These are phyloP conservation scores for Elaphurus davidianus DNA, from an alignment of 2,113 vertebrate genomes.

Conservation along the genomic window DNA sequence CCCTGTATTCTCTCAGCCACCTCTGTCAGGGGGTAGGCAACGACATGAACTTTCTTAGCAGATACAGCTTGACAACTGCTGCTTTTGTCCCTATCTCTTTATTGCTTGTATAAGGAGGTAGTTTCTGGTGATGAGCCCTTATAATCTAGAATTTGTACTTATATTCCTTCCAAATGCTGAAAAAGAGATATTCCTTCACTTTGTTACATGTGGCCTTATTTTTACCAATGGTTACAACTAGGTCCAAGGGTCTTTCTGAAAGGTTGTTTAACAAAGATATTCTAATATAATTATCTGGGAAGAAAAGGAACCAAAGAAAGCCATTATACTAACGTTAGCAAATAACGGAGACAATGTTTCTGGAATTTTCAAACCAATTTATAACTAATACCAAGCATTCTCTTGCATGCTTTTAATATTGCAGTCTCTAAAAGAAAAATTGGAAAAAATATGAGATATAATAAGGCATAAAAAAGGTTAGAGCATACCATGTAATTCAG, in stretches of 20 bases:
- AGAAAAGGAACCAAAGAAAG: constrained; percentile 46
- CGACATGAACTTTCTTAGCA: background rate
- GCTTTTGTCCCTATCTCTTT: background rate
- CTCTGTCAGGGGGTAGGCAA: background rate
- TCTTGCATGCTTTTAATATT: background rate
- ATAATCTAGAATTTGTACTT: background rate
- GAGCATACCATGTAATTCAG: background rate
- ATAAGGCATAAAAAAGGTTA: background rate
- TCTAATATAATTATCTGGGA: constrained; percentile 46
- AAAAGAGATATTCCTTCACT: background rate
- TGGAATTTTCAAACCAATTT: constrained; percentile 43
- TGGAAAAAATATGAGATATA: constrained; percentile 21
- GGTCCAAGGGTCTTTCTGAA: background rate
- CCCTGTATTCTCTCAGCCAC: fast-evolving
- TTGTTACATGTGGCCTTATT: background rate
- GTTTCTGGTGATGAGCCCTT: background rate
- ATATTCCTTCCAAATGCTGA: background rate
- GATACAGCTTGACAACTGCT: background rate
- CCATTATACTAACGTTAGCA: constrained; percentile 37
- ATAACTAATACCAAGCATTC: constrained; percentile 22
- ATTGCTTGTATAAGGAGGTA: background rate
- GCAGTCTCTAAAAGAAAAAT: background rate
- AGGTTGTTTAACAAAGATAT: constrained; percentile 18
- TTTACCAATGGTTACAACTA: background rate
- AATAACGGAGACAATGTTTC: constrained; percentile 26